Evolutionary conservation across 53 echinoderm and acorn worm genomes (phyloP), one percentile per base, ranked within the genome.

Genomic region (Arbacia lixula): DNA sequence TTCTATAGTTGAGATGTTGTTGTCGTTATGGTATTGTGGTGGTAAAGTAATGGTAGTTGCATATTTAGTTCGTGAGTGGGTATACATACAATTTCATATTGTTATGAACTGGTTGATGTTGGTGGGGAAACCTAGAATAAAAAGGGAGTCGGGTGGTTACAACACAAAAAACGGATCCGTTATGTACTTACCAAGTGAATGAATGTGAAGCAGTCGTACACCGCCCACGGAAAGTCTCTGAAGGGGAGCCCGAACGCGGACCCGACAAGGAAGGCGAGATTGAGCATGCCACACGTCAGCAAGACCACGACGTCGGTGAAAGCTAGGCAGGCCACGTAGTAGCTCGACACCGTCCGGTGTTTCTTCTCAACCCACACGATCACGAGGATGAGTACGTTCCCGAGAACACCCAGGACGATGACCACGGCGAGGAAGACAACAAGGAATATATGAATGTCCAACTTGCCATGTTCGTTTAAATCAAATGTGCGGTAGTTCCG

Each of bases 321-420:
- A n/a, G 77, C 77, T 8, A 77, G 77, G 58, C 77, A 57, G 9
- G 77, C 60, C 2, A 77, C 77, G 60, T 77, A 77, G 54, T 40
- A 77, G 24, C 77, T 77, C 22, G 77, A 77, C 14, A 55, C 58
- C 39, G 77, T 77, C 53, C 77, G 39, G 2, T 77, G 58, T n/a
- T 38, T 77, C 42, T 35, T 57, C 60, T 56, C 36, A 12, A 21
- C 34, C 35, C 36, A 12, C 37, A 77, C 39, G 60, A 38, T 77
- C 57, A 77, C 77, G 39, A 77, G 77, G 16, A 77, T 77, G 12
- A 77, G 26, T 35, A 29, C 34, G 77, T 77, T 77, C 20, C 77
- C 77, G 58, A 77, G 24, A 40, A 77, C 37, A 1, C 77, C 77
- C 57, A 77, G 30, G 26, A 27, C 36, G 77, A 77, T 77, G 58